Base-by-base conservation (phyloP, 2,113 vertebrate genomes). In the Neolamprologus variostigma region DNA sequence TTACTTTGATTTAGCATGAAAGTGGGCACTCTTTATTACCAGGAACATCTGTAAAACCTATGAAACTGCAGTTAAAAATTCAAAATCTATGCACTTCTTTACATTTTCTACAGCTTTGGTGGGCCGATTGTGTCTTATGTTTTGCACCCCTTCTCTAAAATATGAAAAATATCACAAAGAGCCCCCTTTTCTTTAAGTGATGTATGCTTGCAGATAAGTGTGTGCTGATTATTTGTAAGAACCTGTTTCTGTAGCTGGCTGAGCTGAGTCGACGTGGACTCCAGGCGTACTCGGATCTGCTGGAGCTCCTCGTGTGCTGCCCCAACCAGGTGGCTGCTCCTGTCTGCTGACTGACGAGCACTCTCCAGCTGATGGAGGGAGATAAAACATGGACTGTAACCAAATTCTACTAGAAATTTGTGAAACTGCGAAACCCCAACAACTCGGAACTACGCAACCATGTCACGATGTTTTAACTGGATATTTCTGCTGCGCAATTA, bases 181-280 rank as follows among this genome's bases (percentile, higher is more conserved):
- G 37, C 21, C 37, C 6, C 3, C 73, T 31, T 19, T 50, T 47
- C 71, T 76, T 31, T 78, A 51, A 33, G 28, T 0, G 4, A 33
- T 50, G 10, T 12, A 2, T 78, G 45, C 17, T 33, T 33, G 45
- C 45, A 51, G 28, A 11, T 5, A 51, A 51, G 45, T 78, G 26
- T 76, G 19, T 23, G 33, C 28, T 68, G 73, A 0, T 3, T 53
- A 17, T 63, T 13, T 76, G n/a, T 78, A 51, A 28, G 85, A 6
- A 99, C 99, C 98, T 98, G 98, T 87, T 99, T 99, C 97, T 99
- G 99, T 87, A 99, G 96, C 95, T 99, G 98, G 96, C 97, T 98
- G 91, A 99, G 97, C 90, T 99, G 98, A 0, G 97, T 82, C 0
- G 98, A 98, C 23, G 97, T 93, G 90, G 96, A 96, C 96, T 99